Conservation (phyloP, 2,113 vertebrate species). For the Muntiacus muntjak region DNA sequence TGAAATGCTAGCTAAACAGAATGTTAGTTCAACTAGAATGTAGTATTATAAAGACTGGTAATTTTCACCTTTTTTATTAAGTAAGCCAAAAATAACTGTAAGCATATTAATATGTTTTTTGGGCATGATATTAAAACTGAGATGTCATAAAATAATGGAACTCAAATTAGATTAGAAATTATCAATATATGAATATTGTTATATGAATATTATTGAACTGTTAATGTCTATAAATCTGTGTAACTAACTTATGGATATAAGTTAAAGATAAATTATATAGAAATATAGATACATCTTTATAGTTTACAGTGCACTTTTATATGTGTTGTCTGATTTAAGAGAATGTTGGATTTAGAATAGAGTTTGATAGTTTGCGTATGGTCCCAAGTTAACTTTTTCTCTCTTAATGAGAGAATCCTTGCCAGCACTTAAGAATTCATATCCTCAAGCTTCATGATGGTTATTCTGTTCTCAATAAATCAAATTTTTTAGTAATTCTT, state of each 20-base stretch:
- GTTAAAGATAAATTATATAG: neutral
- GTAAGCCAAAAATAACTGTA: neutral
- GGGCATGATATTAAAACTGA: neutral
- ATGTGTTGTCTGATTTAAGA: neutral
- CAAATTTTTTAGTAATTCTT: neutral
- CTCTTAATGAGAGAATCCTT: neutral
- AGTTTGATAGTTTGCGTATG: neutral
- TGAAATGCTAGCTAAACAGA: neutral
- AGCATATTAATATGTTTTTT: neutral
- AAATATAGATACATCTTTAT: neutral
- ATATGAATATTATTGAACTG: neutral
- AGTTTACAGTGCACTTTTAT: neutral
- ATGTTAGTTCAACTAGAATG: neutral
- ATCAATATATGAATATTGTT: neutral
- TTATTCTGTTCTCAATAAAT: neutral
- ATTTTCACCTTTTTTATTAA: neutral
- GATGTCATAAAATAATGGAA: neutral
- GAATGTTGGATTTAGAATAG: neutral
- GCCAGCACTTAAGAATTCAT: neutral
- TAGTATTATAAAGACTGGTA: neutral
- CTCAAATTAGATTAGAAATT: neutral
- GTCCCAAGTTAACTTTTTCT: neutral
- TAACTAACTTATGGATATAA: neutral
- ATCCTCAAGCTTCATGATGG: neutral
- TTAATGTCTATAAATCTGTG: neutral